phyloP scores from a whole-genome alignment of 2,888 invertebrate species.

The Agonum fuliginosum region DNA sequence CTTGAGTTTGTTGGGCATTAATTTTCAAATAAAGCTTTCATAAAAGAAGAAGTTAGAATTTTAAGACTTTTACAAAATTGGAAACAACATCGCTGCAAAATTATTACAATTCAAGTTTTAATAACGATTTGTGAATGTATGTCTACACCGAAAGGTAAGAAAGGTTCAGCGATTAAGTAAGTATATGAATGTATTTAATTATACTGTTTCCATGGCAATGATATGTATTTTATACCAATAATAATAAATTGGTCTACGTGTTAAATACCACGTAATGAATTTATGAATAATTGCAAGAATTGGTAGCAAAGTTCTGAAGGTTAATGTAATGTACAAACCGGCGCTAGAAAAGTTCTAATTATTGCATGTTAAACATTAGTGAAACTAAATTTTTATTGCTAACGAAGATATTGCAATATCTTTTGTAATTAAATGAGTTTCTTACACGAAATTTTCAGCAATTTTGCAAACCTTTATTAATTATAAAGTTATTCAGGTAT shows the following conservation, averaged over 20 bases:
- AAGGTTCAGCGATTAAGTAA: no score
- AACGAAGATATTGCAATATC: not conserved
- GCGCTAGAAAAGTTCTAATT: not conserved
- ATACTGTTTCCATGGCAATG: not conserved
- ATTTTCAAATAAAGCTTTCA: no score
- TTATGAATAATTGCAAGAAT: not conserved
- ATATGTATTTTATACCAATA: not conserved
- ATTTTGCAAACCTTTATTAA: not conserved
- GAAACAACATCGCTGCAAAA: no score
- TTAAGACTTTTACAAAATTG: no score
- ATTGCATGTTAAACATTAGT: slow-evolving; percentile 16
- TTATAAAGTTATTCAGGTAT: not conserved
- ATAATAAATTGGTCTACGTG: not conserved
- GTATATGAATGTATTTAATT: not conserved
- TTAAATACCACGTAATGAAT: not conserved
- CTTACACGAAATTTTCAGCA: not conserved
- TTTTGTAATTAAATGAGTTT: not conserved
- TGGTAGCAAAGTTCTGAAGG: slow-evolving; percentile 14
- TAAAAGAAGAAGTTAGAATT: no score
- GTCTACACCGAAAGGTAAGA: no score
- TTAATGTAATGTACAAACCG: not conserved
- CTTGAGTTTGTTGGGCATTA: no score
- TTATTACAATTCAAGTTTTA: not conserved
- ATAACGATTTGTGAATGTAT: no score
- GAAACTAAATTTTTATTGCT: slow-evolving; percentile 15